A percentile compares a stretch with the other conserved stretches of the same genome.
These are phyloP conservation scores for Montipora efflorescens DNA, from an alignment of 64 coral and sea anemone species.

Conservation along the genomic window DNA sequence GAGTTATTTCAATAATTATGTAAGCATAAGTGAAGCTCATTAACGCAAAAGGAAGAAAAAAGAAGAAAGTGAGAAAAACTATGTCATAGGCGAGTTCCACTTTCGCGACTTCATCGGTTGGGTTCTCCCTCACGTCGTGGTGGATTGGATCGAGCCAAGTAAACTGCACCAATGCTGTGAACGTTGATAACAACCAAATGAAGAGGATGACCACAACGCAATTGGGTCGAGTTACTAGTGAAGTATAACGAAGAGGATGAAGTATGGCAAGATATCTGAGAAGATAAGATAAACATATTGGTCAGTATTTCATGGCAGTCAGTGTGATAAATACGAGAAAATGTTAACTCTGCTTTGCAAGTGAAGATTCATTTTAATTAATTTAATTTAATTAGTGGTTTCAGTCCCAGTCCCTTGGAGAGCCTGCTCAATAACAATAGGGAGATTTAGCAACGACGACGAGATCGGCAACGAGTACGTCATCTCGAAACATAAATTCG, in stretches of 20 bases:
- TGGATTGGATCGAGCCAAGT: constrained; percentile 56
- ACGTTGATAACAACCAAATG: constrained; percentile 43
- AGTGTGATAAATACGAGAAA: too few species aligned
- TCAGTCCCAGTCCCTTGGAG: too few species aligned
- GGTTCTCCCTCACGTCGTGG: not conserved
- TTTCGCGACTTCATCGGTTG: constrained; percentile 21
- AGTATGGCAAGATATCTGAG: constrained; percentile 75
- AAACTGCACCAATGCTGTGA: constrained; percentile 50
- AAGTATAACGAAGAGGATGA: constrained; percentile 67
- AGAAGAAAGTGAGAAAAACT: constrained; percentile 48
- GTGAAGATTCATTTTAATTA: too few species aligned
- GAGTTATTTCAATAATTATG: constrained; percentile 62
- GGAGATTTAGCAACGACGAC: too few species aligned
- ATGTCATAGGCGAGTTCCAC: constrained; percentile 60
- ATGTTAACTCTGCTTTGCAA: too few species aligned
- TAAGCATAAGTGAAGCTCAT: constrained; percentile 77
- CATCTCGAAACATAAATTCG: too few species aligned
- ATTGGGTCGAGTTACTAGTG: constrained; percentile 44
- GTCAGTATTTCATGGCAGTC: too few species aligned
- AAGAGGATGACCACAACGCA: constrained; percentile 36
- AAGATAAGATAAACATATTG: not conserved
- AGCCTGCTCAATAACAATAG: too few species aligned
- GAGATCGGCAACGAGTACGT: too few species aligned
- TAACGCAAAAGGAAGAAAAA: constrained; percentile 63
- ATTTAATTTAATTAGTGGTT: too few species aligned